Base-by-base conservation (phyloP, 2,888 invertebrate species). In the Merodon equestris region DNA sequence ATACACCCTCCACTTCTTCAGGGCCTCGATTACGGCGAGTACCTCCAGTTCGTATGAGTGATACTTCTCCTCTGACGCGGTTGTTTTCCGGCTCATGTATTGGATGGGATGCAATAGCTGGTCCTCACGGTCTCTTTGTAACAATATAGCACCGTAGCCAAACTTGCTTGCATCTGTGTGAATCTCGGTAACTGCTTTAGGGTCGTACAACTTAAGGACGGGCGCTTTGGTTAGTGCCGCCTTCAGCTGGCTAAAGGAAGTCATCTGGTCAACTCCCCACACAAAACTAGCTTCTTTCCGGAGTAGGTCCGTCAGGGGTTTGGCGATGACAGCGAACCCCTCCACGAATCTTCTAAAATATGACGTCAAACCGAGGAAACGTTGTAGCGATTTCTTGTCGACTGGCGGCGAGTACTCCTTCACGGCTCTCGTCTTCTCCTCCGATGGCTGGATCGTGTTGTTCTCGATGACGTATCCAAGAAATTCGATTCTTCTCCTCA, bases 91-190 rank as follows among this genome's bases (percentile, higher is more conserved):
- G 27, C 27, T 27, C 27, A 27, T 27, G 27, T 27, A 27, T 7
- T 27, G 27, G 2, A 27, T 7, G 3, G 27, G 27, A 7, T 27
- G 27, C 7, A 27, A 34, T 7, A 17, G 15, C 4, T 36, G 72
- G 14, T 82, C 82, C 3, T 81, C 61, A 0, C 57, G 9, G 13
- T 72, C 63, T 45, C 66, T 82, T 56, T 86, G 85, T 4, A 86
- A 13, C n/a, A 86, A 47, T 0, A 84, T 67, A 0, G 84, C 85
- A 4, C 84, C 85, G 57, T 82, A 85, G 0, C 86, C 85, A 44
- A 74, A 58, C 14, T 44, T 57, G 13, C 58, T 47, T 0, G 45
- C 45, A n/a, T 58, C 47, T 1, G 58, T 27, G 27, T 27, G 27
- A 27, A 27, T 27, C 27, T 27, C 7, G 2, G 27, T 27, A 2